Evolutionary conservation across 2,797 vertebrate species (phyloP), one percentile per base, ranked within the genome.

Genomic region (Characodon lateralis): DNA sequence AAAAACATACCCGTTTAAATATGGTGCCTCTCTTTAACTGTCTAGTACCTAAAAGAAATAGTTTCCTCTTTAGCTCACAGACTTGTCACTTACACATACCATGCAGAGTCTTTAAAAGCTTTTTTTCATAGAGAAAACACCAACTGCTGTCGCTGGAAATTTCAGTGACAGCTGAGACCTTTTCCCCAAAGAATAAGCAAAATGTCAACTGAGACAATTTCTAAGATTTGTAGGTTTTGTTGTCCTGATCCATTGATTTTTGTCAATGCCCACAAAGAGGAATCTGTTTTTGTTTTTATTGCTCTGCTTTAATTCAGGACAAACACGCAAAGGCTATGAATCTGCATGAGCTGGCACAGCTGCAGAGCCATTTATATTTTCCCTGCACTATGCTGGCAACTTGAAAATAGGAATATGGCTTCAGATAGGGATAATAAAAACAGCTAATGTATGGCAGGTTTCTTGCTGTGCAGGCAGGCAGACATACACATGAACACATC

Each of bases 401-500:
- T 22, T 73, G 78, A 83, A 78, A 61, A 77, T 71, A 89, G 87
- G 88, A 93, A 92, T 90, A 86, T 31, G 72, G 88, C 84, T 84
- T 63, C 7, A 53, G 83, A 86, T 71, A 78, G 71, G 83, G 84
- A 6, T 90, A 51, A 35, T 91, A 91, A 92, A 89, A 89, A 56
- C 10, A 83, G 79, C 78, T 91, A 88, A 93, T 87, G 86, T 81
- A 85, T 79, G 78, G 75, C 90, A 89, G 90, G 73, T 85, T 81
- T 84, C 76, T 76, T 61, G 61, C 48, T 75, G 75, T 68, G 59
- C 74, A 72, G 24, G 59, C 74, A 72, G 24, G 63, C 77, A 63
- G 53, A 24, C 31, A 66, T 66, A 20, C 63, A 72, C 28, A 31
- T 28, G 24, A 53, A 55, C 55, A 71, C 43, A 50, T 76, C 39